Conservation (phyloP, 2,113 vertebrate genomes). For the Chaetorhynchus papuensis region DNA sequence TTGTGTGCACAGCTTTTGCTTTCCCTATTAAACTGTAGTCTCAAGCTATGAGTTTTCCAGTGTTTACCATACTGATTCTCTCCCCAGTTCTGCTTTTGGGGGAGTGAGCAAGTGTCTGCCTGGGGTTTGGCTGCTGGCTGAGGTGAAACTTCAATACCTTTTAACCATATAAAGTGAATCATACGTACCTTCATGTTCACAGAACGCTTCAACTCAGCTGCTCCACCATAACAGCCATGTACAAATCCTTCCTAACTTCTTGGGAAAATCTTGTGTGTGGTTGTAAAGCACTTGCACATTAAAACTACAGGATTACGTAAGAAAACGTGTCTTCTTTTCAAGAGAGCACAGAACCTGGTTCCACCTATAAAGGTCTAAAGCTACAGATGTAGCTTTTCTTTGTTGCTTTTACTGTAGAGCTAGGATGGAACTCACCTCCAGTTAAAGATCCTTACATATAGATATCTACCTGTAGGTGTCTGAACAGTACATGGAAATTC, state of each 20-base stretch:
- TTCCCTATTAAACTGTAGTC: not conserved
- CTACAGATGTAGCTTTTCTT: not conserved
- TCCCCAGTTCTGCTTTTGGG: no score
- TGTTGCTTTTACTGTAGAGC: not conserved
- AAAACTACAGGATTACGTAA: not conserved
- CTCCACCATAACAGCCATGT: fast-evolving
- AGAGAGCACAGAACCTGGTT: not conserved
- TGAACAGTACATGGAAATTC: not conserved
- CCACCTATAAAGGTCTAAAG: no score
- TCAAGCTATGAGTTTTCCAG: not conserved
- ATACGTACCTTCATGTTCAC: not conserved
- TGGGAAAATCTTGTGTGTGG: not conserved
- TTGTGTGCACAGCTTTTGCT: not conserved
- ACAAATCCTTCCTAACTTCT: not conserved
- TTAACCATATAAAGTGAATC: not conserved
- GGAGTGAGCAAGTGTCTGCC: fast-evolving
- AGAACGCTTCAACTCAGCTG: not conserved
- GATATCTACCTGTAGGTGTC: not conserved
- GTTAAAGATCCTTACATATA: not conserved
- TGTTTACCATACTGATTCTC: not conserved
- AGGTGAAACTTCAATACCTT: not conserved
- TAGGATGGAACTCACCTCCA: not conserved
- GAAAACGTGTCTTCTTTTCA: not conserved
- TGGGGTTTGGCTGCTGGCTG: not conserved
- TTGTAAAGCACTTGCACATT: not conserved